phyloP scores from a whole-genome alignment of 2,888 invertebrate species.

The Rotaria sp. region DNA sequence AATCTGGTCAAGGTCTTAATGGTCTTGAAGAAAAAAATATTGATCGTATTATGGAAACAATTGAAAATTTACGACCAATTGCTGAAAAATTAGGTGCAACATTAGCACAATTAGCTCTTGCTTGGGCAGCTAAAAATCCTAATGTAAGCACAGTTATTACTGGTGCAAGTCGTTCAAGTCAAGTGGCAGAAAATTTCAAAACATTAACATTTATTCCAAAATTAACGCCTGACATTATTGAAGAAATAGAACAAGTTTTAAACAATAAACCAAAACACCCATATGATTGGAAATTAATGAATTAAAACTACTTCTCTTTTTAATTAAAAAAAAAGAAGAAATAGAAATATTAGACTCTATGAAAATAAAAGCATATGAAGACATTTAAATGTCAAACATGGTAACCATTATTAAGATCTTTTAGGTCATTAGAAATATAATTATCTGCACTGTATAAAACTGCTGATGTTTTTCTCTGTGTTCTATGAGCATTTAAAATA shows the following conservation, averaged over 20 bases:
- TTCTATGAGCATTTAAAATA: too few species aligned
- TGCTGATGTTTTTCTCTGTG: too few species aligned
- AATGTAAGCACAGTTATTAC: background rate
- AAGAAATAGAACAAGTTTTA: conserved; percentile 18
- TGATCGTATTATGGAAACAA: background rate
- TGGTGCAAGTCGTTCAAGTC: conserved; percentile 12
- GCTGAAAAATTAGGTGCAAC: conserved; percentile 84
- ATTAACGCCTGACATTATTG: conserved; percentile 1
- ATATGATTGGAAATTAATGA: background rate
- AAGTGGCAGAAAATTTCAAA: conserved; percentile 10
- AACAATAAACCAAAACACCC: background rate
- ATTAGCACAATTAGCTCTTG: conserved; percentile 77
- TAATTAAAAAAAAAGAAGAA: too few species aligned
- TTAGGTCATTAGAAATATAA: too few species aligned
- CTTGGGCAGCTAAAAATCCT: conserved; percentile 43
- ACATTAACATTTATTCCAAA: background rate
- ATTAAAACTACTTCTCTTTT: background rate
- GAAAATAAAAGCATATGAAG: too few species aligned
- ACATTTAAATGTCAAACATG: too few species aligned
- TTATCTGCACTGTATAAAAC: too few species aligned
- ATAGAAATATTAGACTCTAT: too few species aligned
- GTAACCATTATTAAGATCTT: too few species aligned
- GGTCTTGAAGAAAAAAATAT: conserved; percentile 21
- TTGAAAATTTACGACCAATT: conserved; percentile 55
- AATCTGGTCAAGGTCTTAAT: conserved; percentile 1